Base-by-base conservation (phyloP, 1,140 invertebrate species). In the Leptinotarsa texana region DNA sequence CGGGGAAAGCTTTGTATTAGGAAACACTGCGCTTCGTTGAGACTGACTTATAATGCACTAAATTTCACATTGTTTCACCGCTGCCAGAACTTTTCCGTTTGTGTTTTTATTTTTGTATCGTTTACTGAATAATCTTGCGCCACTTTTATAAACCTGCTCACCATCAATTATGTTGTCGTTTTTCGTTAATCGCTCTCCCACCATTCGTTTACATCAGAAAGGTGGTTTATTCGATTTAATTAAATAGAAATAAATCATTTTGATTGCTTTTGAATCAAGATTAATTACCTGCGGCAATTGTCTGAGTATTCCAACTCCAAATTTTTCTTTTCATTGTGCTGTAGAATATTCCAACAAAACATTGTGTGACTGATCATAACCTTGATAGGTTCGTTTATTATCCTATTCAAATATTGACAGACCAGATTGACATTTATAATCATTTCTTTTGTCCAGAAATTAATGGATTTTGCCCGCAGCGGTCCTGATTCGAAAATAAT, bases 161-260 rank as follows among this genome's bases (percentile, higher is more conserved):
- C 51, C 4, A 57, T 57, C 51, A 57, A 57, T 57, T 57, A n/a
- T 57, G 51, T 57, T 47, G 48, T 42, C 42, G n/a, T 49, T 69
- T 69, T 69, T n/a, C 42, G 68, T 51, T 13, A 47, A 18, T 69
- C 48, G n/a, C 21, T 21, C 33, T 69, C 48, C 68, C 18, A 17
- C 51, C 51, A 18, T 57, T 17, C 51, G 17, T 69, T 69, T 24
- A 69, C 68, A 51, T 51, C 68, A 51, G 47, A 49, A 49, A 48
- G 68, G 33, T 69, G 68, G 47, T 69, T 69, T 57, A 69, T 69
- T 69, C 47, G 48, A 69, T 51, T 73, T 27, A 63, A 73, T 73
- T 67, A 73, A 73, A 73, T 66, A n/a, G 48, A 67, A 73, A 73
- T 73, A 73, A 73, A 73, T 73, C 72, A 73, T 73, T 73, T 51